Evolutionary conservation across 2,113 vertebrate genomes (phyloP).

Genomic region (Myotis brandtii): DNA sequence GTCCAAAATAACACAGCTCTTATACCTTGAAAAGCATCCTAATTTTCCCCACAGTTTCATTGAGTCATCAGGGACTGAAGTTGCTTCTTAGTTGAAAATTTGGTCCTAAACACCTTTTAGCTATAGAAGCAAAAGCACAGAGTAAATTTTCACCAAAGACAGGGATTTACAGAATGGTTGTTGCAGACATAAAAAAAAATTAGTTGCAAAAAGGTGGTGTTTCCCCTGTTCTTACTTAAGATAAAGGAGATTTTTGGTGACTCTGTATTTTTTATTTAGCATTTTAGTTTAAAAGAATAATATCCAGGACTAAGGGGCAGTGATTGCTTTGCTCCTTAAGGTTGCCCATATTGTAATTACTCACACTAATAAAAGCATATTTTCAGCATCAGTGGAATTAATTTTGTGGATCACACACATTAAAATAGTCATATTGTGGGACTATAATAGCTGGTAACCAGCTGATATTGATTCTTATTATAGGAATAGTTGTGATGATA

Average conservation of each 20-base stretch:
- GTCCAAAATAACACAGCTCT: constrained; percentile 84
- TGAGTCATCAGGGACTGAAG: constrained; percentile 79
- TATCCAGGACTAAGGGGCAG: constrained; percentile 78
- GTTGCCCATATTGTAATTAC: constrained; percentile 70
- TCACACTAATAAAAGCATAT: constrained; percentile 60
- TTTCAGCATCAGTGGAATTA: constrained; percentile 69
- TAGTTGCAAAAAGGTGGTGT: constrained; percentile 66
- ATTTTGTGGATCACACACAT: constrained; percentile 80
- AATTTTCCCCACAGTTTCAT: constrained; percentile 66
- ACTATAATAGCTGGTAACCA: constrained; percentile 90
- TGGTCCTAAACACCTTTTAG: constrained; percentile 78
- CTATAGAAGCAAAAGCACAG: constrained; percentile 88
- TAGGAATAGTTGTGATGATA: constrained; percentile 67
- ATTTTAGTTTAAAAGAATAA: constrained; percentile 83
- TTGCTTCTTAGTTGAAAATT: constrained; percentile 78
- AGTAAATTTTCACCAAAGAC: constrained; percentile 83
- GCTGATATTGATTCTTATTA: constrained; percentile 86
- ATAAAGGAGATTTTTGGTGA: constrained; percentile 77
- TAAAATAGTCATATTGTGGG: constrained; percentile 78
- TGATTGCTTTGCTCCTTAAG: constrained; percentile 75
- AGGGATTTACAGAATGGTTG: constrained; percentile 75
- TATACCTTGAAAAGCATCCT: constrained; percentile 78
- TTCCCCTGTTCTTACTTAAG: constrained; percentile 62
- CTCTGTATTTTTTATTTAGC: constrained; percentile 75
- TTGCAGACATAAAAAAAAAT: constrained; percentile 59